A percentile compares a stretch with the other conserved stretches of the same genome.
Evolutionary conservation across 1,140 invertebrate species (phyloP).

Genomic region (Drosophila miranda): DNA sequence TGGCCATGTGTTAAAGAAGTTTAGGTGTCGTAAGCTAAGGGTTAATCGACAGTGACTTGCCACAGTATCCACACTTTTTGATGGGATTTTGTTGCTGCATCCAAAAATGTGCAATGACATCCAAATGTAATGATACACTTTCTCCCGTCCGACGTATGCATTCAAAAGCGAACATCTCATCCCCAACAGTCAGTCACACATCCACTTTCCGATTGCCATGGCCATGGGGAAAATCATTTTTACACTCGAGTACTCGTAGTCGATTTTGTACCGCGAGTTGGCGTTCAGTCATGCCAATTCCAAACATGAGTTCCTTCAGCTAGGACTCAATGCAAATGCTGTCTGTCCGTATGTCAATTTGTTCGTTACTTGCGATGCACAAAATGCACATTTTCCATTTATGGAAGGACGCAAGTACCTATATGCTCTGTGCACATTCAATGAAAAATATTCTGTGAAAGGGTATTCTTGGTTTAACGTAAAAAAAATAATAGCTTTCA

Average conservation of each 20-base stretch:
- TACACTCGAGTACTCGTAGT: not conserved
- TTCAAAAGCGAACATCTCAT: not conserved
- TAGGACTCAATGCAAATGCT: no score
- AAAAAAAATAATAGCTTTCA: no score
- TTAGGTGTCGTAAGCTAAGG: no score
- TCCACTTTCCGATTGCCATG: slow-evolving; percentile 11
- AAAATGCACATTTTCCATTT: not conserved
- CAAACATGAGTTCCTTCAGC: no score
- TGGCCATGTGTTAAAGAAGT: no score
- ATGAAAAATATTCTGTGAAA: no score
- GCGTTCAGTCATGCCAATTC: slow-evolving; percentile 1
- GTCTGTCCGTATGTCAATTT: slow-evolving; percentile 5
- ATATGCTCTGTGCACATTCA: not conserved
- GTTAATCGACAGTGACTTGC: no score
- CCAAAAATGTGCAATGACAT: not conserved
- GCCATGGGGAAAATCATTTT: slow-evolving; percentile 15
- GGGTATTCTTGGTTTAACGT: no score
- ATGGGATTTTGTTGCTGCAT: no score
- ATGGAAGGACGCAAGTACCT: not conserved
- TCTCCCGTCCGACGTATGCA: not conserved
- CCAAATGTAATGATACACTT: not conserved
- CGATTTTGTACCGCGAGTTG: not conserved
- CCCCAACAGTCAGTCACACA: not conserved
- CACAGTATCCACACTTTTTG: no score
- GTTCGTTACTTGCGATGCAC: slow-evolving; percentile 10